Evolutionary conservation across 2,888 invertebrate species (phyloP), one percentile per base, ranked within the genome.

Genomic region (Dinocampus coccinellae): DNA sequence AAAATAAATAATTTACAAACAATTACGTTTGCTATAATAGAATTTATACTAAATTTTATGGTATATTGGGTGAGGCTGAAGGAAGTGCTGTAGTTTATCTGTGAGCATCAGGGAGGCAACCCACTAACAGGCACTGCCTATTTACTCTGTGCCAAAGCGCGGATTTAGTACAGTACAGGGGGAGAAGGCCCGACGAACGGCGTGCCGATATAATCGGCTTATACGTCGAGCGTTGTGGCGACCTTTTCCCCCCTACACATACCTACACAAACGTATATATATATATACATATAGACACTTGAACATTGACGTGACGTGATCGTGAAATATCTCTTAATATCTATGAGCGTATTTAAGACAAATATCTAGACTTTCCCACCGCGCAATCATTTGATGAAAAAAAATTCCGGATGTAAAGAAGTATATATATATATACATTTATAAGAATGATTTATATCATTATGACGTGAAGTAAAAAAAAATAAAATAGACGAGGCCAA

Each of bases 131-230:
- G 47, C 47, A 47, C 47, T 47, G 47, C 47, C 47, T 16, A 16
- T 34, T 60, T 60, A 60, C 33, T 60, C 33, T 34, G 10, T 33
- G 20, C 34, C 34, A 60, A 11, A 20, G 29, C 9, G 34, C 16
- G 16, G 29, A 64, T 52, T n/a, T n/a, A 52, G 20, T 20, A 29
- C 13, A 33, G 29, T 63, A n/a, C n/a, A 16, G 16, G 57, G 57
- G 39, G 66, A 66, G 66, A 20, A 57, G 36, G 66, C 36, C 39
- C 66, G 39, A 57, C 39, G 55, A 66, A 57, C 42, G 39, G 66
- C 57, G 75, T 75, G 76, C 76, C 81, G 77, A 81, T 82, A 83
- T 85, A 85, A 85, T 85, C 85, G 82, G 85, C 85, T 85, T 85
- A 47, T 47, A 47, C 47, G 47, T 84, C 69, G 77, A 82, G 79